Conservation (phyloP, 2,113 vertebrate genomes). For the Jaculus jaculus region DNA sequence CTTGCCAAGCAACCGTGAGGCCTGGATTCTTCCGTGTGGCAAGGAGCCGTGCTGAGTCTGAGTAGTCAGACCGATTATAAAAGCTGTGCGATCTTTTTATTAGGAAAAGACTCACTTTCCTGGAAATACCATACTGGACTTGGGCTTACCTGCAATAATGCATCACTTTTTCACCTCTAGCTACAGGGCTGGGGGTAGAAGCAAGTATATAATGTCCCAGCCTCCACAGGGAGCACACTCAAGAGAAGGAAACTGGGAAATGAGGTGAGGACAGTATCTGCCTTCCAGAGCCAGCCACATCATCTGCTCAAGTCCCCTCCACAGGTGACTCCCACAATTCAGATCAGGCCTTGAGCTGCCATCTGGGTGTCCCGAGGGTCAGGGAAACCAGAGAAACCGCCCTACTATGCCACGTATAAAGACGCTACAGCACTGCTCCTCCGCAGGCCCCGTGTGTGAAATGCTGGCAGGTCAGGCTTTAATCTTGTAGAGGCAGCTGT, state of each 20-base stretch:
- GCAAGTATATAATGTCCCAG: background rate
- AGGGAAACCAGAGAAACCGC: background rate
- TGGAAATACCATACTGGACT: background rate
- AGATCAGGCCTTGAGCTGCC: background rate
- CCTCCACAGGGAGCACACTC: background rate
- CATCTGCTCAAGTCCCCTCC: background rate
- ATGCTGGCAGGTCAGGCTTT: background rate
- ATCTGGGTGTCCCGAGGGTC: background rate
- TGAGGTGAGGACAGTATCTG: background rate
- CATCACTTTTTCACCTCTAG: background rate
- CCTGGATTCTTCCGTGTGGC: background rate
- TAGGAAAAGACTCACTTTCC: background rate
- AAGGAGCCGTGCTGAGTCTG: background rate
- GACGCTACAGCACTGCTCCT: too few species aligned
- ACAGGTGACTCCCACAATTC: background rate
- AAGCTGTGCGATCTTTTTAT: background rate
- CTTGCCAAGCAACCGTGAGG: background rate
- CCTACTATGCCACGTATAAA: background rate
- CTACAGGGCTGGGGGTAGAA: background rate
- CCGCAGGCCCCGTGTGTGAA: too few species aligned
- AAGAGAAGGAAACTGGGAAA: background rate
- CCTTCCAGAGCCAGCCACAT: background rate
- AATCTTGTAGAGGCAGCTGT: background rate
- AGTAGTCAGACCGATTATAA: background rate
- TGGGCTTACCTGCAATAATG: background rate